A percentile compares a stretch with the other conserved stretches of the same genome.
Evolutionary conservation across 2,113 vertebrate genomes (phyloP).

Genomic region (Brachyistius frenatus): DNA sequence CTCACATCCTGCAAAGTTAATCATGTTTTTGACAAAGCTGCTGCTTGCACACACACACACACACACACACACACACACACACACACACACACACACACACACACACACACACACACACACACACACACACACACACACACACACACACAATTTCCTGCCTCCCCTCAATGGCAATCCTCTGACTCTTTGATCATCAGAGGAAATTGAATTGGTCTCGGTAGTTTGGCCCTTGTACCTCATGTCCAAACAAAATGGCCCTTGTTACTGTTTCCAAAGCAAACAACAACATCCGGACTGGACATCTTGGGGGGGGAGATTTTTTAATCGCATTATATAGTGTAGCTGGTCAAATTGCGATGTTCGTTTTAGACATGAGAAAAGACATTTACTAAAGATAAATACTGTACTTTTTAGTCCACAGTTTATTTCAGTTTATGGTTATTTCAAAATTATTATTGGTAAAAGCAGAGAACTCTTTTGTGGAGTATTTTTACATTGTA

Average conservation of each 20-base stretch:
- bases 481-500: background rate
- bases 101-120: constrained; percentile 14
- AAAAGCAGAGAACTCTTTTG: constrained; percentile 17
- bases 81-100: constrained; percentile 12
- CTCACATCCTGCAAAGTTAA: constrained; percentile 18
- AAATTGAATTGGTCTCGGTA: constrained; percentile 59
- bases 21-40: constrained; percentile 33
- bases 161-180: constrained; percentile 30
- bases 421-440: no score
- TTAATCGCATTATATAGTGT: background rate
- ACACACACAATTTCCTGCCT: constrained; percentile 50
- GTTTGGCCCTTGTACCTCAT: constrained; percentile 25
- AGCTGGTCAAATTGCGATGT: background rate
- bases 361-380: background rate
- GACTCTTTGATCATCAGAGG: constrained; percentile 46
- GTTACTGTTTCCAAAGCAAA: constrained; percentile 51
- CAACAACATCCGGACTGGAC: constrained; percentile 27
- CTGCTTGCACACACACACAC: background rate
- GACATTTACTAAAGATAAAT: no score
- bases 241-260: constrained; percentile 27
- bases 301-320: background rate
- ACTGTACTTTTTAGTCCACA: no score
- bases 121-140: constrained; percentile 10
- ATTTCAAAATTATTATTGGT: background rate
- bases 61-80: no score